Evolutionary conservation across 53 echinoderm and acorn worm genomes (phyloP), one percentile per base, ranked within the genome.

Genomic region (Holothuria scabra): DNA sequence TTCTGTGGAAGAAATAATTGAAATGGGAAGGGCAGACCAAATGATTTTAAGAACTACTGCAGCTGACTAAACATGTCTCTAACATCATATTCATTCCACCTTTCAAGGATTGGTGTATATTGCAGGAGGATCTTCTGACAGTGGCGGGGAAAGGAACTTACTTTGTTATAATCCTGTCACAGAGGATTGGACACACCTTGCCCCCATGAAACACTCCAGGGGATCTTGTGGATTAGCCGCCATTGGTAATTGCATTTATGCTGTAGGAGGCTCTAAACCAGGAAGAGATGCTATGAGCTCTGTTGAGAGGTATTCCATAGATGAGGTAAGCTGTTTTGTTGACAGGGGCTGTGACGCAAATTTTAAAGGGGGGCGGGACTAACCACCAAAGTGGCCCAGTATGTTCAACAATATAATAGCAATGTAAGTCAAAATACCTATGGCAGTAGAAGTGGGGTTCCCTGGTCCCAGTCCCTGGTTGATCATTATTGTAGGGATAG

Each of bases 141-240:
- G 85, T 28, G 91, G 93, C 16, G 81, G 82, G 11, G 97, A 94
- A 46, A 90, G 84, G 37, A 84, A 89, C 12, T 85, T 92, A 11
- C 94, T 94, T 58, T 88, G 89, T 86, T 97, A 89, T 88, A 93
- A 97, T 67, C 97, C 97, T 52, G 80, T 94, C 16, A 97, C 92
- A 32, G 88, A 78, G 59, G 97, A 94, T 71, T 94, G 94, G 92
- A 91, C 85, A 34, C 82, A 87, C 76, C 89, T 97, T 65, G 88
- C 93, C 34, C 86, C 81, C 58, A 94, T 97, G 97, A 88, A 89
- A 31, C 88, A 88, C 61, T 92, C 92, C 74, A 84, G 97, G 60
- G 84, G 89, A 29, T 89, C 90, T 60, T 90, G 87, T 56, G 85
- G 90, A 16, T 84, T 91, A 79, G 97, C 83, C 23, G 94, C 87